phyloP scores from a whole-genome alignment of 2,797 vertebrate species.

The Malacoctenus gilli region DNA sequence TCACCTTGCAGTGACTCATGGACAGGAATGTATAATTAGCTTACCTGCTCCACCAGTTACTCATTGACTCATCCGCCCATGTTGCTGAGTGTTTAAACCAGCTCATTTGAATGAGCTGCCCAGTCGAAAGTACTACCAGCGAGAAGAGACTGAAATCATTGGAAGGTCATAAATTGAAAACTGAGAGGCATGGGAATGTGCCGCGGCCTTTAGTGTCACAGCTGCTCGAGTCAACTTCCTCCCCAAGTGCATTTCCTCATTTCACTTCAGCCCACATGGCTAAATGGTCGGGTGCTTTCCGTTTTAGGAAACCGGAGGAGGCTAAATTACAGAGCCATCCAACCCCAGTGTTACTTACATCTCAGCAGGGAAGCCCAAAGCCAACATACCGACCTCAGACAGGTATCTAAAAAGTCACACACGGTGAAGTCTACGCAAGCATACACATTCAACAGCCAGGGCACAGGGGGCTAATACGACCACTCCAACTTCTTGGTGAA shows the following conservation, averaged over 20 bases:
- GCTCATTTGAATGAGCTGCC: constrained; percentile 35
- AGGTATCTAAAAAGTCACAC: no score
- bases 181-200: constrained; percentile 73
- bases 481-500: no score
- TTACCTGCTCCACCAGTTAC: constrained; percentile 74
- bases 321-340: constrained; percentile 48
- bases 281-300: constrained; percentile 44
- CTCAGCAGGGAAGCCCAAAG: constrained; percentile 12
- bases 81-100: constrained; percentile 32
- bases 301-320: constrained; percentile 30
- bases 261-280: constrained; percentile 64
- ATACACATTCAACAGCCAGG: neutral
- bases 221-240: constrained; percentile 77
- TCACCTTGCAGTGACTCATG: constrained; percentile 73
- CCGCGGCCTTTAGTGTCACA: constrained; percentile 72
- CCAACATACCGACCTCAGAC: no score
- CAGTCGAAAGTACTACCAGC: constrained; percentile 51
- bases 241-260: constrained; percentile 72
- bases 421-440: no score
- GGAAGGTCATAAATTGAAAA: constrained; percentile 76
- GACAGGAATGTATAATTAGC: constrained; percentile 68
- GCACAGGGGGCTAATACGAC: neutral
- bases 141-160: constrained; percentile 43
- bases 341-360: constrained; percentile 26
- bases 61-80: constrained; percentile 55